Base-by-base conservation (phyloP, 1,140 invertebrate genomes). In the Trachelipus rathkii region DNA sequence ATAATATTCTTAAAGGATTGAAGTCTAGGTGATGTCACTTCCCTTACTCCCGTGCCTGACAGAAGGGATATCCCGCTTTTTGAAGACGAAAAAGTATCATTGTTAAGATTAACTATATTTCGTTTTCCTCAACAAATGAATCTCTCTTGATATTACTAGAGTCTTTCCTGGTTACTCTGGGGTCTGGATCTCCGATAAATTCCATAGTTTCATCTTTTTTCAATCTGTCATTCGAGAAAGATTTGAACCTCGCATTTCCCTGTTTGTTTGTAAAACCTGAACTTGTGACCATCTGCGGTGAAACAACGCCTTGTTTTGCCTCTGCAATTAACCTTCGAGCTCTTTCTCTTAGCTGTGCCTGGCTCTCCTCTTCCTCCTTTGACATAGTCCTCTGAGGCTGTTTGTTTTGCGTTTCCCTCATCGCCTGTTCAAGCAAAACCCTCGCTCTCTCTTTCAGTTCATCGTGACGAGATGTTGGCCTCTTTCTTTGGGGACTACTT, bases 271-370 rank as follows among this genome's bases (percentile, higher is more conserved):
- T 60, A 15, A 15, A 15, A 60, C 24, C 44, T n/a, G 72, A 46
- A 10, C 44, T 60, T 11, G 72, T 74, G 15, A 78, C 77, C 68
- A 72, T 80, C 67, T 72, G 73, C 0, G 82, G 82, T 45, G 82
- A 82, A 84, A 82, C 89, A 80, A 81, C 85, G 60, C 89, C 88
- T 86, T 89, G 88, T 82, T 93, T 88, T 0, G 94, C 93, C 83
- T 97, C 94, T 0, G 93, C 93, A 77, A 98, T 96, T 60, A 98
- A 86, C 83, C 91, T 89, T 79, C 94, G 89, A 68, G 95, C 95
- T 83, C 95, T 88, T 86, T 97, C 95, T 33, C 92, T 86, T 70
- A 97, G 85, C 79, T 92, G 90, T 76, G 91, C 90, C 82, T 96
- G 94, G 79, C 94, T 88, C 81, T 95, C 93, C 78, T 94, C 92